Conservation (phyloP, 2,113 vertebrate species). For the Equus quagga region DNA sequence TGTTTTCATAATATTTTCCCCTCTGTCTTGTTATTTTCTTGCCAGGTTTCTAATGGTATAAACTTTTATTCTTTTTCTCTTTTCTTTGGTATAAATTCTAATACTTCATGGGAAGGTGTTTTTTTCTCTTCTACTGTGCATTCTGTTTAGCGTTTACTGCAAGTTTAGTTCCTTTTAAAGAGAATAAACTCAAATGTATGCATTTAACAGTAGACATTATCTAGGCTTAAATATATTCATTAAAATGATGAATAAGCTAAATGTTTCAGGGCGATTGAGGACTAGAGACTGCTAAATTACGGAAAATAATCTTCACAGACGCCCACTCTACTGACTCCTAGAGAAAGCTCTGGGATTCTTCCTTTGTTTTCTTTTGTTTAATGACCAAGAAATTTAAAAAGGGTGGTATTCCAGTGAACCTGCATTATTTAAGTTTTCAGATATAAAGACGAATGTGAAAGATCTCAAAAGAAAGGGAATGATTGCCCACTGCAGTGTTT, state of each 20-base stretch:
- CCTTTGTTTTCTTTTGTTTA: not conserved
- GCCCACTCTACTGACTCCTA: not conserved
- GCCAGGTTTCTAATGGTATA: constrained; percentile 57
- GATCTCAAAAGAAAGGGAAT: not conserved
- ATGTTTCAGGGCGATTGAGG: not conserved
- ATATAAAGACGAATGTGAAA: not conserved
- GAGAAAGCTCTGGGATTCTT: too few relatives aligned
- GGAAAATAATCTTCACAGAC: not conserved
- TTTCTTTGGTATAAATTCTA: not conserved
- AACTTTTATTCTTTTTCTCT: not conserved
- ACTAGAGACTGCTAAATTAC: not conserved
- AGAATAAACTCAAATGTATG: not conserved
- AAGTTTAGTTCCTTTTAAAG: not conserved
- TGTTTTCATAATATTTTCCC: constrained; percentile 58
- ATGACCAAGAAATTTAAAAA: not conserved
- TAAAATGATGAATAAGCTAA: not conserved
- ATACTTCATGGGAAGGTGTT: not conserved
- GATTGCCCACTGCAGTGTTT: not conserved
- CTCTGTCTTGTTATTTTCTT: constrained; percentile 62
- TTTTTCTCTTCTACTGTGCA: constrained; percentile 34
- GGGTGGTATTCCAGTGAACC: not conserved
- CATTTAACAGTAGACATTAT: not conserved
- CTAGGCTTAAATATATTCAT: not conserved
- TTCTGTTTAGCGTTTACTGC: not conserved
- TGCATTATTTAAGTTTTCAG: not conserved